These are phyloP conservation scores for Ptychochromis oligacanthus DNA, from an alignment of 2,113 vertebrate genomes.

Conservation along the genomic window DNA sequence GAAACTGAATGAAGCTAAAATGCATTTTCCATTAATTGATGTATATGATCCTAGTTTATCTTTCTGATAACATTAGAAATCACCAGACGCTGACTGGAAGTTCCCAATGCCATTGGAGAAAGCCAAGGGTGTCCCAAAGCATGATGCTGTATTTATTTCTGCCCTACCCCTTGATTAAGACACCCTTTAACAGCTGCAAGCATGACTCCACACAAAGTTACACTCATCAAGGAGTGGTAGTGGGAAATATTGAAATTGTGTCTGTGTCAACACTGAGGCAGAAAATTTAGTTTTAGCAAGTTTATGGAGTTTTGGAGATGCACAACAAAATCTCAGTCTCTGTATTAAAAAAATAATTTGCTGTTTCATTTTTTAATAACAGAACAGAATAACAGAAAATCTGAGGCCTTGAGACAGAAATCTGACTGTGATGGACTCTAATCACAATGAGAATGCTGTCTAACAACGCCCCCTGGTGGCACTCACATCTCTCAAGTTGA, in stretches of 20 bases:
- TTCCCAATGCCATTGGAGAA: neutral
- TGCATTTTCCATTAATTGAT: neutral
- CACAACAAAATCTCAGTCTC: neutral
- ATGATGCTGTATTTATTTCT: neutral
- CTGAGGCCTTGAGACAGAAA: fast-evolving
- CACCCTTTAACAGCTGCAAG: too few species aligned
- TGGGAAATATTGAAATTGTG: neutral
- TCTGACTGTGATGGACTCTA: neutral
- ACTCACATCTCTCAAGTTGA: conserved; percentile 97
- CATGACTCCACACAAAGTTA: neutral
- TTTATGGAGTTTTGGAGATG: fast-evolving
- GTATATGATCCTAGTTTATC: neutral
- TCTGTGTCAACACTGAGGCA: neutral
- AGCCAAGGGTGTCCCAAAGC: too few species aligned
- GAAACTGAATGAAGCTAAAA: neutral
- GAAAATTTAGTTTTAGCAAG: neutral
- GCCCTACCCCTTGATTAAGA: neutral
- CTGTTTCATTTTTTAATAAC: neutral
- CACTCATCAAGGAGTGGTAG: fast-evolving
- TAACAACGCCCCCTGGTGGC: conserved; percentile 10
- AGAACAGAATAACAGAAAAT: neutral
- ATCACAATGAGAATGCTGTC: neutral
- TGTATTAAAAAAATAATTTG: neutral
- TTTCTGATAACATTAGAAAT: neutral
- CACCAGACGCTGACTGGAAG: neutral